A percentile compares a stretch with the other conserved stretches of the same genome.
Evolutionary conservation across 2,113 vertebrate species (phyloP).

Genomic region (Nothoprocta perdicaria): DNA sequence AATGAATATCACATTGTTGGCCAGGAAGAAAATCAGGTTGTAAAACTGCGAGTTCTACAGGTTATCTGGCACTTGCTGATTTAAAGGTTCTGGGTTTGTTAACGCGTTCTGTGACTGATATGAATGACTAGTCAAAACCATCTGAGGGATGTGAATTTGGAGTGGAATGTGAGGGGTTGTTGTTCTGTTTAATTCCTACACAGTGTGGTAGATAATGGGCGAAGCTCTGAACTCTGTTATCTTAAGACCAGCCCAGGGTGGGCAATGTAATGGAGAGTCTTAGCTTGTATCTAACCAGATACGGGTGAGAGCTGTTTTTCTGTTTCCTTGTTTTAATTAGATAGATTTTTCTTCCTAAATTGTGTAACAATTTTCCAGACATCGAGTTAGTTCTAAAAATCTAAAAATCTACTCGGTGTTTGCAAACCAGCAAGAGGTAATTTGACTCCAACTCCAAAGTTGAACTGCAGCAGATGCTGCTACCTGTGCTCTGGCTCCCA

Average conservation of each 20-base stretch:
- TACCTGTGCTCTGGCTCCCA: not conserved
- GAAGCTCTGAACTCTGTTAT: not conserved
- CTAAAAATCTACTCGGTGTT: not conserved
- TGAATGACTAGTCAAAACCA: not conserved
- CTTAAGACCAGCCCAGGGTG: not conserved
- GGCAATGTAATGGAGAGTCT: not conserved
- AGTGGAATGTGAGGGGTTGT: not conserved
- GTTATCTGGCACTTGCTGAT: not conserved
- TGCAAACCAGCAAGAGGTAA: not conserved
- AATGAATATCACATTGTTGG: not conserved
- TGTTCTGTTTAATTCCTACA: not conserved
- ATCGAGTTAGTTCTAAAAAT: not conserved
- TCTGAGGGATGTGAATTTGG: not conserved
- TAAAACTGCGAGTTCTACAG: not conserved
- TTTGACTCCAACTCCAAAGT: not conserved
- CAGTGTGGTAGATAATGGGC: not conserved
- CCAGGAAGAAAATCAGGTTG: not conserved
- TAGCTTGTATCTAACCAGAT: not conserved
- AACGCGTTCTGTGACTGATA: not conserved
- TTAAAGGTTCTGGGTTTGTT: not conserved
- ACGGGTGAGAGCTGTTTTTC: not conserved
- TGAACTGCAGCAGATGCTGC: constrained; percentile 12
- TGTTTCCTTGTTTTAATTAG: not conserved
- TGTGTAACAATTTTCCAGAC: not conserved
- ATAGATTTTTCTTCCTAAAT: not conserved